Evolutionary conservation across 92 coral and sea anemone genomes (phyloP), one percentile per base, ranked within the genome.

Genomic region (Umimayanthus chanpuru): DNA sequence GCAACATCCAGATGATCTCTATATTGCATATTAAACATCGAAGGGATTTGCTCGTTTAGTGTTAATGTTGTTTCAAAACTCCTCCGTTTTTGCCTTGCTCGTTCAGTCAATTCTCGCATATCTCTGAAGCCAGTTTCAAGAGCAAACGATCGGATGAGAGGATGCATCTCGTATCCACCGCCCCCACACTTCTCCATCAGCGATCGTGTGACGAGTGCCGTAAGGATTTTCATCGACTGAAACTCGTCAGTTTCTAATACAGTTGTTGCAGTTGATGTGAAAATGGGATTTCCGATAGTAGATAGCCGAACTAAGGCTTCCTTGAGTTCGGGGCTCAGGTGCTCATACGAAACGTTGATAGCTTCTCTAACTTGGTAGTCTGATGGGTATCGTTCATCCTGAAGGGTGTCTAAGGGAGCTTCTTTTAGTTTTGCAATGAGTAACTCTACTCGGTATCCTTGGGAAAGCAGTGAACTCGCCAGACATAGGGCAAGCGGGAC

Each of bases 311-410:
- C 25, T 25, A 61, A 61, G 26, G 68, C 68, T 61, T 61, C n/a
- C 26, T 61, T 61, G 68, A 61, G 68, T 23, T 61, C 68, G 7
- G 26, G 26, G 26, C 40, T 71, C 38, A 71, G 40, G 76, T 71
- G 76, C 41, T 71, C 16, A 71, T 71, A 71, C 9, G 76, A 71
- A 71, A 28, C 76, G 20, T 71, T 71, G 76, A 71, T 71, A 71
- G 76, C 76, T 71, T 71, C 76, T 9, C 40, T 71, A 71, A 28
- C 76, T 71, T 28, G 6, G 76, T 71, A 71, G 76, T 71, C 40
- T 71, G 76, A 71, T 9, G 76, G 76, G 40, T 28, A 28, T 29
- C 40, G 15, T 26, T 28, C 76, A 71, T 71, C 39, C 40, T 71
- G 76, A 14, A 71, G 76, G 20, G 76, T 71, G 15, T 71, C 76